phyloP scores from a whole-genome alignment of 2,113 vertebrate species.

The Polypterus bichir region DNA sequence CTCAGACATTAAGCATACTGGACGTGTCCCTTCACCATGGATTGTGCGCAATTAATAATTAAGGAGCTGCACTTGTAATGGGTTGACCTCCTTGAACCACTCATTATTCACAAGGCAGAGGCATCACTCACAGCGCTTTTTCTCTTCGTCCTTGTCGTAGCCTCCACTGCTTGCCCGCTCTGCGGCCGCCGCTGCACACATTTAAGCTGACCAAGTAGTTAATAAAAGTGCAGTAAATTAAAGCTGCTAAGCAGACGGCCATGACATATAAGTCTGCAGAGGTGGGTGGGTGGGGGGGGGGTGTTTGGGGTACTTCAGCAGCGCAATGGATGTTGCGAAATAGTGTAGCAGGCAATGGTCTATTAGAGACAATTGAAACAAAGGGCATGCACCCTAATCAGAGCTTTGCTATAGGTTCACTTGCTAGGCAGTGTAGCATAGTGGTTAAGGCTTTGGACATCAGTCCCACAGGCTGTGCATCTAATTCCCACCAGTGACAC shows the following conservation, averaged over 20 bases:
- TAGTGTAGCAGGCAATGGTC: slow-evolving; percentile 4
- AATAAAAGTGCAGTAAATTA: slow-evolving; percentile 46
- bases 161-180: slow-evolving; percentile 26
- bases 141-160: slow-evolving; percentile 51
- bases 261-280: neutral
- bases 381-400: neutral
- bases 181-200: slow-evolving; percentile 48
- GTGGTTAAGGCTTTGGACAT: too few relatives aligned
- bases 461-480: too few relatives aligned
- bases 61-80: slow-evolving; percentile 78
- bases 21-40: slow-evolving; percentile 76
- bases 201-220: slow-evolving; percentile 48
- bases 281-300: slow-evolving; percentile 18
- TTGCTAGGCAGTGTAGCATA: neutral
- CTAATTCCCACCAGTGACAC: too few relatives aligned
- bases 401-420: neutral
- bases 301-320: neutral
- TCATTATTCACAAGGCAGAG: slow-evolving; percentile 84
- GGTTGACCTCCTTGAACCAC: slow-evolving; percentile 85
- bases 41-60: slow-evolving; percentile 97
- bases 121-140: slow-evolving; percentile 82
- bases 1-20: slow-evolving; percentile 65
- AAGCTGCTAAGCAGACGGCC: slow-evolving; percentile 22
- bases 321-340: too few relatives aligned
- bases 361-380: slow-evolving; percentile 3